These are phyloP conservation scores for Gerris buenoi DNA, from an alignment of 1,140 invertebrate species.

Conservation along the genomic window DNA sequence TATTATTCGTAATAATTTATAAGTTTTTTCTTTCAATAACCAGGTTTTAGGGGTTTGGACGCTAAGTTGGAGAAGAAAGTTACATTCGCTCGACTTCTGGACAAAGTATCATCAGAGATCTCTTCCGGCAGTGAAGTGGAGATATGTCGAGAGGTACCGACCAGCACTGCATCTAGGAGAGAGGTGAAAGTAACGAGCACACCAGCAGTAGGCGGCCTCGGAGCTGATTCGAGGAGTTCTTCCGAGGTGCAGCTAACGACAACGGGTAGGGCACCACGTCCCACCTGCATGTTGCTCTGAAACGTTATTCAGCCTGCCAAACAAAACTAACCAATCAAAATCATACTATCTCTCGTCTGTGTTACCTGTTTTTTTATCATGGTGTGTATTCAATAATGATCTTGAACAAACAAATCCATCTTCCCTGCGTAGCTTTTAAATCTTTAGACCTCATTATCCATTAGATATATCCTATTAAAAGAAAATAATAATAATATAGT, in stretches of 20 bases:
- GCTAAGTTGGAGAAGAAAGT: slow-evolving; percentile 55
- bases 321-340: neutral
- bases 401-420: neutral
- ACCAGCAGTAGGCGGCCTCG: slow-evolving; percentile 35
- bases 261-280: slow-evolving; percentile 12
- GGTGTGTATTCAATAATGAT: slow-evolving; percentile 5
- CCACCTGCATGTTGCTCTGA: slow-evolving; percentile 16
- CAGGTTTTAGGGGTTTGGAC: neutral
- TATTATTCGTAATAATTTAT: no score
- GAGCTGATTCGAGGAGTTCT: slow-evolving; percentile 50
- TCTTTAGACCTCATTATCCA: no score
- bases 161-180: neutral
- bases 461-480: no score
- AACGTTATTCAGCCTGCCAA: no score
- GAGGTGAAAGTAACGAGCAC: neutral
- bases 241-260: slow-evolving; percentile 36
- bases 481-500: no score
- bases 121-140: slow-evolving; percentile 48
- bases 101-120: slow-evolving; percentile 56
- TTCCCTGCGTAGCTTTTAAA: neutral
- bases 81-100: slow-evolving; percentile 52
- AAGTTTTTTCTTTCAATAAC: neutral
- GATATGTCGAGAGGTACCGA: slow-evolving; percentile 6
- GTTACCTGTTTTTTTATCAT: neutral
- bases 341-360: neutral